Base-by-base conservation (phyloP, 30 jellyfish, hydroid and myxozoan species). In the Hydractinia symbiolongicarpus region DNA sequence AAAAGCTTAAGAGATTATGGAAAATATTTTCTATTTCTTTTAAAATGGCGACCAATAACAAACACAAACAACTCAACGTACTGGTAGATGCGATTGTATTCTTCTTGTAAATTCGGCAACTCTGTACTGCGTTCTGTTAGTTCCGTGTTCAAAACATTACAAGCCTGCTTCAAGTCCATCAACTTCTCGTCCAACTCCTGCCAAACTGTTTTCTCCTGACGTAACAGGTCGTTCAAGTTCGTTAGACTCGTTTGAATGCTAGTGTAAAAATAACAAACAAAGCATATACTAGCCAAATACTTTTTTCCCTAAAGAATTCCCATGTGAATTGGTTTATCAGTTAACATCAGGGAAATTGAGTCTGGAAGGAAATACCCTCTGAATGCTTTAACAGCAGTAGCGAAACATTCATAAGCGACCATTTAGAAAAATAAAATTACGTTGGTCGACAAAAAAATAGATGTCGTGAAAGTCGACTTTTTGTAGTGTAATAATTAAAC, bases 111-210 rank as follows among this genome's bases (percentile, higher is more conserved):
- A 4, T 20, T 56, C 40, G 87, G 87, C 69, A 79, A 62, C 66
- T 66, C 87, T 40, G 87, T 66, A 10, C 87, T 55, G 9, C 64
- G 83, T n/a, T 79, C 87, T 7, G 87, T 79, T 21, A 79, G 56
- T 61, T 53, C 51, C 9, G 87, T 69, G 44, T 66, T 62, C 15
- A 79, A 53, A 5, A n/a, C 15, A 52, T 79, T 83, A 51, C 82
- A 79, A 15, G 64, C 87, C 17, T 79, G 84, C 21, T 66, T 79
- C 84, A 79, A 52, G 30, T 21, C 20, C 53, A 66, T 60, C 1
- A 79, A 50, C 19, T 61, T 67, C 7, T 66, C 83, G 4, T 79
- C 87, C 75, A 79, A 50, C 67, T 79, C 71, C 16, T 50, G 40
- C 87, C 87, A 79, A 14, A 17, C 54, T n/a, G 67, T 64, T 50